A percentile compares a stretch with the other conserved stretches of the same genome.
These are phyloP conservation scores for Eulemur albifrons DNA, from an alignment of 2,797 vertebrate genomes.

Conservation along the genomic window DNA sequence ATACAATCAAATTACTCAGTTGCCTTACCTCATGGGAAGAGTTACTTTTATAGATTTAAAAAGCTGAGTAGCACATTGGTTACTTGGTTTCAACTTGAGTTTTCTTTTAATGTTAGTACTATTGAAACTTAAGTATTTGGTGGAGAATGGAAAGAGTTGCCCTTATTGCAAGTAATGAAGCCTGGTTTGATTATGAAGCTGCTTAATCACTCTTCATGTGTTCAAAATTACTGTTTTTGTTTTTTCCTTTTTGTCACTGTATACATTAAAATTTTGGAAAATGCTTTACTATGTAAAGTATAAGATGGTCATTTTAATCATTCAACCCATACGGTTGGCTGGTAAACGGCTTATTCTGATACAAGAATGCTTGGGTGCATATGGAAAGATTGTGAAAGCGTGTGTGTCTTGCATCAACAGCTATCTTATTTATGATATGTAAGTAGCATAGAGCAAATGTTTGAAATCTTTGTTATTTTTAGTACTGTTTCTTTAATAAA, in stretches of 20 bases:
- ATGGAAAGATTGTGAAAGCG: slow-evolving; percentile 80
- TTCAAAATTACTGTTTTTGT: slow-evolving; percentile 72
- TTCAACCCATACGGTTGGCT: slow-evolving; percentile 82
- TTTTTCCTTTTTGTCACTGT: slow-evolving; percentile 77
- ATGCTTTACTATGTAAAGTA: slow-evolving; percentile 89
- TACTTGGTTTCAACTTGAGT: slow-evolving; percentile 77
- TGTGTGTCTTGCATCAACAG: slow-evolving; percentile 81
- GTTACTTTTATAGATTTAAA: slow-evolving; percentile 75
- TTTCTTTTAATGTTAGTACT: slow-evolving; percentile 71
- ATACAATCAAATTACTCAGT: slow-evolving; percentile 84
- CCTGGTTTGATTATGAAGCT: slow-evolving; percentile 81
- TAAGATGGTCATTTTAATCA: slow-evolving; percentile 83
- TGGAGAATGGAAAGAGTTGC: slow-evolving; percentile 60
- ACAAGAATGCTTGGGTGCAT: slow-evolving; percentile 76
- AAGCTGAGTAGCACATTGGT: slow-evolving; percentile 60
- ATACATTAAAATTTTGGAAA: slow-evolving; percentile 83
- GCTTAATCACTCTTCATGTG: slow-evolving; percentile 79
- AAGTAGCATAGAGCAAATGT: slow-evolving; percentile 86
- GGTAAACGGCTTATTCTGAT: slow-evolving; percentile 82
- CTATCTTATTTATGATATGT: slow-evolving; percentile 86
- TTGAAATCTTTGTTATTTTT: slow-evolving; percentile 86
- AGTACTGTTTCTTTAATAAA: slow-evolving; percentile 87
- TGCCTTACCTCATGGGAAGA: slow-evolving; percentile 84
- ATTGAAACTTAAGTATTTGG: slow-evolving; percentile 46
- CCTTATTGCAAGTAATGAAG: slow-evolving; percentile 72